Base-by-base conservation (phyloP, 64 coral and sea anemone genomes). In the Montipora sp. region DNA sequence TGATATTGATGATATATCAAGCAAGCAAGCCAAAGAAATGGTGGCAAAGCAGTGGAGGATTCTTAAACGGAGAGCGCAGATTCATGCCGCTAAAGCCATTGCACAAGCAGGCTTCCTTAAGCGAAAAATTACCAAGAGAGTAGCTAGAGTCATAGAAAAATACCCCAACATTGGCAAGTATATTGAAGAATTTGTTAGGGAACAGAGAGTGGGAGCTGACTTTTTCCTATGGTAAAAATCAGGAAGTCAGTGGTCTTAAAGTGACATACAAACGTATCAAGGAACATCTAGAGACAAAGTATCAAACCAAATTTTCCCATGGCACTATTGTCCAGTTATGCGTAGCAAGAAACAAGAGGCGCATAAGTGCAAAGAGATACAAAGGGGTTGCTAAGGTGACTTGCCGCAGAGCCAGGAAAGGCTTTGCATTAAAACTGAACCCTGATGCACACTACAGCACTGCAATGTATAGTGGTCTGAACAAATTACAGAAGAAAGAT, bases 171-270 rank as follows among this genome's bases (percentile, higher is more conserved):
- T 95, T 48, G 94, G 94, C 18, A 88, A 81, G 77, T 75, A 90
- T 47, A 95, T 95, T 78, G 93, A 95, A 72, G 75, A 90, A n/a
- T 95, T 69, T 87, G 93, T 95, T n/a, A 87, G 24, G 14, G 75
- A 87, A 75, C 43, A 87, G n/a, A 91, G 72, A 45, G 44, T 95
- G n/a, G 94, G 83, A 60, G 94, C 81, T 23, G 68, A 91, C 89
- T 36, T 91, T 95, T 79, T 73, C 92, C 7, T 93, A 90, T 90
- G 80, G 93, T 14, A 89, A 91, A 91, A 58, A 80, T 44, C 49
- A 36, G 46, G 49, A 74, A 85, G 16, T 66, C 61, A 66, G 60
- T 75, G 89, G 94, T 51, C 83, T 36, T 48, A 88, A 92, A 92
- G 94, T 95, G 58, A 92, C 94, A 47, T 95, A 92, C 78, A 80